Conservation (phyloP, 2,113 vertebrate genomes). For the Malurus elegans region DNA sequence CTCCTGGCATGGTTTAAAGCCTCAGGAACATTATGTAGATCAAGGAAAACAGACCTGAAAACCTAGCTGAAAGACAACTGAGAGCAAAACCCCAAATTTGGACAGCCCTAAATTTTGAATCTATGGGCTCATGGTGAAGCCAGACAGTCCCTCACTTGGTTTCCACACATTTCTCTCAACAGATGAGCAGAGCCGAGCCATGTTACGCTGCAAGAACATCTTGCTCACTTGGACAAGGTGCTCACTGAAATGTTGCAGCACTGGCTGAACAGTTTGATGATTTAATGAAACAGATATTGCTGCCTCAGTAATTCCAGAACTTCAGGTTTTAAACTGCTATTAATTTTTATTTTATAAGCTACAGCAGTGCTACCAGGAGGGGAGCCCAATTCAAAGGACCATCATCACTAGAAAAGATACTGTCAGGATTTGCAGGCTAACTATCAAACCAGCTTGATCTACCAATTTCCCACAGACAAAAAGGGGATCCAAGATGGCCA, state of each 20-base stretch:
- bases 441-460: background rate
- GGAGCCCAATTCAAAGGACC: background rate
- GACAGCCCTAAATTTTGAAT: background rate
- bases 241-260: background rate
- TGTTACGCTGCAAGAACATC: background rate
- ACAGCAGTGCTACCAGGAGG: background rate
- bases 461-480: background rate
- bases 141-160: background rate
- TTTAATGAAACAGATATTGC: background rate
- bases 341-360: background rate
- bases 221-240: background rate
- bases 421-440: background rate
- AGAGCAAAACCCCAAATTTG: background rate
- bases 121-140: background rate
- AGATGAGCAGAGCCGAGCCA: background rate
- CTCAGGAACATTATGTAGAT: background rate
- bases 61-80: background rate
- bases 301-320: background rate
- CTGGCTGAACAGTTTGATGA: background rate
- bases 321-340: background rate
- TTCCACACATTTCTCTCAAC: background rate
- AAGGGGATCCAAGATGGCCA: rapidly evolving
- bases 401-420: background rate
- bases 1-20: background rate
- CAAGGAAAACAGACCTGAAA: background rate